phyloP scores from a whole-genome alignment of 2,113 vertebrate species.

The Heptranchias perlo region DNA sequence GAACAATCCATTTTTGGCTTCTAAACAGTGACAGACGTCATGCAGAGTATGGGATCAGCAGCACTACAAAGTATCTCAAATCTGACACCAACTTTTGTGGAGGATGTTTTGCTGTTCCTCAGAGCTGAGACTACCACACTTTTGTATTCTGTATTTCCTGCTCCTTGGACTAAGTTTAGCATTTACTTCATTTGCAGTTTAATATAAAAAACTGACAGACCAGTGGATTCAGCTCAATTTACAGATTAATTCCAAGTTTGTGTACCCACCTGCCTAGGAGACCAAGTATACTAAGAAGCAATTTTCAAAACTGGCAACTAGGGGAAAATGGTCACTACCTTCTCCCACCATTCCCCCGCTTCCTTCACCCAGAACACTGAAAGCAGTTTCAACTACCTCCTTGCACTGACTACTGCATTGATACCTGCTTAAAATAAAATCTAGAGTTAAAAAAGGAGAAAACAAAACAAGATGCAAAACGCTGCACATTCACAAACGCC shows the following conservation, averaged over 20 bases:
- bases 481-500: neutral
- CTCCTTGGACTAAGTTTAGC: neutral
- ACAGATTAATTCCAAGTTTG: neutral
- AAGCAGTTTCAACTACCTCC: neutral
- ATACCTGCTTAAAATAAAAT: neutral
- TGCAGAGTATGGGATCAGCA: neutral
- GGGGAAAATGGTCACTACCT: neutral
- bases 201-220: neutral
- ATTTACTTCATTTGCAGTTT: neutral
- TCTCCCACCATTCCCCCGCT: neutral
- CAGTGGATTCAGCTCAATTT: too few relatives aligned
- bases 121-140: neutral
- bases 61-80: neutral
- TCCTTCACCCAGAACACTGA: neutral
- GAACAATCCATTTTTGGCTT: neutral
- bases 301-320: neutral
- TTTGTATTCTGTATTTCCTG: neutral
- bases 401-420: neutral
- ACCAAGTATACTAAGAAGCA: neutral
- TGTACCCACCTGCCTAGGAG: neutral
- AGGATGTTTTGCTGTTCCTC: neutral
- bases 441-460: neutral
- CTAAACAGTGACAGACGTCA: neutral
- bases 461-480: neutral
- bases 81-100: neutral